Evolutionary conservation across 2,113 vertebrate species (phyloP), one percentile per base, ranked within the genome.

Genomic region (Jacana jacana): DNA sequence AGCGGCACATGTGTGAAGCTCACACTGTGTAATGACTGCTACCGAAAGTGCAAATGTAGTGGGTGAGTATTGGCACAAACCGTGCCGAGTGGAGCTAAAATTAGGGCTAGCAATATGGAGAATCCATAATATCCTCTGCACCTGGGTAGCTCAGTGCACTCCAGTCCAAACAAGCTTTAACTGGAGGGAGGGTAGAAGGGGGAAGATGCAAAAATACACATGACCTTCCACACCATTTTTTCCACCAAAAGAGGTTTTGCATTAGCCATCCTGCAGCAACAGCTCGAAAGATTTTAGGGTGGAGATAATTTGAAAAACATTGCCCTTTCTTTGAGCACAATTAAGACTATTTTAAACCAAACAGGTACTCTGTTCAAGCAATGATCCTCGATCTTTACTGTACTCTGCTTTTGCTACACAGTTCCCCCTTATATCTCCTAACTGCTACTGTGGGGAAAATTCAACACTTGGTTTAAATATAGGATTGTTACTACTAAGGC

Each of bases 11-110:
- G 78, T 37, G 81, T 3, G 4, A 33, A 75, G 92, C 95, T 95
- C 94, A 31, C 89, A 18, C 88, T 68, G 90, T n/a, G 85, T 51
- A 88, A 78, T 35, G 71, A 96, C 92, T 44, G 77, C 90, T 88
- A 68, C 94, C 42, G 1, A 54, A 93, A 91, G 88, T 76, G 79
- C 85, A 88, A 95, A 86, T 39, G 85, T 51, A 81, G 92, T 73
- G 93, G 93, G 93, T 66, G 93, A 95, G 60, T 39, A 48, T 51
- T 94, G 96, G 89, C 95, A 93, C 20, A 68, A 96, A 69, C 81
- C 27, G 28, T 24, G 63, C 75, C 15, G 78, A 49, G 72, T 4
- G 71, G 3, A 86, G 91, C 89, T 91, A 95, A 96, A 94, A 95
- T 86, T 77, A 96, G 88, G 88, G 42, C 46, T n/a, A 30, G 85